phyloP scores from a whole-genome alignment of 1,140 invertebrate genomes.

The Scaptomyza pallida region DNA sequence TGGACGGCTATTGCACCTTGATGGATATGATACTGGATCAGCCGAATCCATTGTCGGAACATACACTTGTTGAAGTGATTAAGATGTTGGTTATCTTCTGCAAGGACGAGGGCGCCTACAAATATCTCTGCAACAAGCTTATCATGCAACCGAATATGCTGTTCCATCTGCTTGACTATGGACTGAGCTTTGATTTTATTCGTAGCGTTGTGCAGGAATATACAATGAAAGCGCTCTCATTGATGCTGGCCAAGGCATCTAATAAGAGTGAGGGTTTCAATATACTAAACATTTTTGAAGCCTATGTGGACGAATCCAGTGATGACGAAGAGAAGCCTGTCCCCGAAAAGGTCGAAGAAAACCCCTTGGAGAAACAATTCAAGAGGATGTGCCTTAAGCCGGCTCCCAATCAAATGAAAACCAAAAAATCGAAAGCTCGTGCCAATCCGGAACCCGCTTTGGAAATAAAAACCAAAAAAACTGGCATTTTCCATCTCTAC shows the following conservation, averaged over 20 bases:
- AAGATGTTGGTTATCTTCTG: slow-evolving; percentile 66
- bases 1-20: slow-evolving; percentile 38
- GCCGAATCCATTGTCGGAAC: slow-evolving; percentile 2
- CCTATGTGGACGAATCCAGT: not conserved
- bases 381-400: slow-evolving; percentile 3
- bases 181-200: slow-evolving; percentile 13
- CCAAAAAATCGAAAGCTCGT: not conserved
- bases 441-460: not conserved
- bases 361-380: slow-evolving; percentile 7
- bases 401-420: not conserved
- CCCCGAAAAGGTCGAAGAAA: slow-evolving; percentile 2
- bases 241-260: slow-evolving; percentile 55
- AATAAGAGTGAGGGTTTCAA: not conserved
- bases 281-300: slow-evolving; percentile 43
- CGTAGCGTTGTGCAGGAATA: slow-evolving; percentile 41
- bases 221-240: slow-evolving; percentile 32
- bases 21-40: slow-evolving; percentile 16
- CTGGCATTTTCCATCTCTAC: slow-evolving; percentile 24
- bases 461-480: not conserved
- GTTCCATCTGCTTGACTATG: slow-evolving; percentile 37
- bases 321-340: not conserved
- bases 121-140: slow-evolving; percentile 34
- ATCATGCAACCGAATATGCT: slow-evolving; percentile 21
- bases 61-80: slow-evolving; percentile 41
- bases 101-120: slow-evolving; percentile 53